Conservation (phyloP, 2,797 vertebrate genomes). For the Cyprinella venusta region DNA sequence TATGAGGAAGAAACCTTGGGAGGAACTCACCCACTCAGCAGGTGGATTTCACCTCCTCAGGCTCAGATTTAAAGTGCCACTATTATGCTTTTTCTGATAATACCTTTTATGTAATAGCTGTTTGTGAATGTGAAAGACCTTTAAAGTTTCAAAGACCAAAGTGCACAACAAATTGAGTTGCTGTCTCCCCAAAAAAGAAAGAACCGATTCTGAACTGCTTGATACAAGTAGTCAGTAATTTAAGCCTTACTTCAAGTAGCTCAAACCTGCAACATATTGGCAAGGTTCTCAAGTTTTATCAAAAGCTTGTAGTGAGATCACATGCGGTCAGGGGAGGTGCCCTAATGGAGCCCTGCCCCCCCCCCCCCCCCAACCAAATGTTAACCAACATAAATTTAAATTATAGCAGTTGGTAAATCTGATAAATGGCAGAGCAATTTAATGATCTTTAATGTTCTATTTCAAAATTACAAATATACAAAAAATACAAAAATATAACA, state of each 20-base stretch:
- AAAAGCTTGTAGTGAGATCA: too few relatives aligned
- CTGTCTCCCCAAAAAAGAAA: background rate
- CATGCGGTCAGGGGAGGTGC: too few relatives aligned
- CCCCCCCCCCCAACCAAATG: too few relatives aligned
- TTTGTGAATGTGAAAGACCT: background rate
- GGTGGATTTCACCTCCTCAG: background rate
- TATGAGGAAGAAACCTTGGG: background rate
- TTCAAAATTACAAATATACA: too few relatives aligned
- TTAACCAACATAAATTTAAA: too few relatives aligned
- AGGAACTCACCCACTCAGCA: background rate
- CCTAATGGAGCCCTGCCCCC: too few relatives aligned
- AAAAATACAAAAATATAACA: too few relatives aligned
- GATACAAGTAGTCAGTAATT: background rate
- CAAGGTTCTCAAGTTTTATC: too few relatives aligned
- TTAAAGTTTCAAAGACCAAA: background rate
- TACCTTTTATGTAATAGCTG: background rate
- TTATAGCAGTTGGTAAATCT: too few relatives aligned
- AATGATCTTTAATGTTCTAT: too few relatives aligned
- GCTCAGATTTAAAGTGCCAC: background rate
- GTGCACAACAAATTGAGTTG: background rate
- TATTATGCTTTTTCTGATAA: background rate
- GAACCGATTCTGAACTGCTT: background rate
- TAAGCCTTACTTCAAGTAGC: background rate
- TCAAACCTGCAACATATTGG: background rate
- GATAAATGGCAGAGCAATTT: too few relatives aligned